Conservation (phyloP, 1,140 invertebrate genomes). For the Drosophila tani region DNA sequence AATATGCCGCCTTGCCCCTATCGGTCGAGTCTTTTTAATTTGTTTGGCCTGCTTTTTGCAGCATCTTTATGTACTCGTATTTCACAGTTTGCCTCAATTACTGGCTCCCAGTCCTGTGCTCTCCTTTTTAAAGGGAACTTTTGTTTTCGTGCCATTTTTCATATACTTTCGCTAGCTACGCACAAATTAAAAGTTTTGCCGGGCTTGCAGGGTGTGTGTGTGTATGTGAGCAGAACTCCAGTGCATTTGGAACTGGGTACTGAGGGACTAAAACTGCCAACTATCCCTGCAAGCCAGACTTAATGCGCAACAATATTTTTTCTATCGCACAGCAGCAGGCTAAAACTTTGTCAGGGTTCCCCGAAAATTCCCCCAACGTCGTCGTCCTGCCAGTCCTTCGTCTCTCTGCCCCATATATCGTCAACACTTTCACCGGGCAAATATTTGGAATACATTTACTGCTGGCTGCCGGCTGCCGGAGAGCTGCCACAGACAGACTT, state of each 20-base stretch:
- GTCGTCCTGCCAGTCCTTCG: no score
- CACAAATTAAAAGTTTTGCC: conserved; percentile 63
- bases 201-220: not conserved
- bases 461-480: conserved; percentile 21
- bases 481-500: conserved; percentile 35
- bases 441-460: conserved; percentile 72
- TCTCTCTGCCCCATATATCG: conserved; percentile 24
- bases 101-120: conserved; percentile 18
- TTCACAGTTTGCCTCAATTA: conserved; percentile 61
- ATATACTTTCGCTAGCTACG: conserved; percentile 59
- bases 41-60: conserved; percentile 41
- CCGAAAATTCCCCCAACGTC: not conserved
- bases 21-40: conserved; percentile 37
- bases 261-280: conserved; percentile 39
- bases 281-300: conserved; percentile 47
- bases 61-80: conserved; percentile 45
- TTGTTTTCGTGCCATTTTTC: conserved; percentile 64
- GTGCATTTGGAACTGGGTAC: conserved; percentile 21
- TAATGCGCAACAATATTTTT: conserved; percentile 49
- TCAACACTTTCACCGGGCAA: conserved; percentile 72
- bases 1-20: not conserved
- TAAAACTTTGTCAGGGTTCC: conserved; percentile 27
- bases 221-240: conserved; percentile 2
- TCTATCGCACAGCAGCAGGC: conserved; percentile 40
- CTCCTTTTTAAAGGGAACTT: conserved; percentile 40